Conservation (phyloP, 2,888 invertebrate species). For the Arctia plantaginis region DNA sequence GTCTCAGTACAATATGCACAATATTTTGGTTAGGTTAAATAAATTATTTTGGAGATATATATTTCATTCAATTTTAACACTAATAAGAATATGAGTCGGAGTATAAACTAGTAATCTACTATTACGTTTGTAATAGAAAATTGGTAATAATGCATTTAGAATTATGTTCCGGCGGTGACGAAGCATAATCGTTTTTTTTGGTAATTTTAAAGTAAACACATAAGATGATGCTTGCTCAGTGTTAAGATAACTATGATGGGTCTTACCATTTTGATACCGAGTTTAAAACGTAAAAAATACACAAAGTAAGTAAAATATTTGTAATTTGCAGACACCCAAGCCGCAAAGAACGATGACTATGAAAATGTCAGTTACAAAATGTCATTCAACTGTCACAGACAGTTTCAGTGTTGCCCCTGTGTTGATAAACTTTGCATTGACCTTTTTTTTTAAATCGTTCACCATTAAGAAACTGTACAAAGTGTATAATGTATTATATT, state of each 20-base stretch:
- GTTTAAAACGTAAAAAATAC: constrained; percentile 21
- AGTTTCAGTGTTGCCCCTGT: neutral
- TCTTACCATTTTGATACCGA: constrained; percentile 21
- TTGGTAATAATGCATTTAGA: neutral
- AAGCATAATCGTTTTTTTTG: constrained; percentile 32
- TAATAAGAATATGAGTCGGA: neutral
- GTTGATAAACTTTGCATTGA: neutral
- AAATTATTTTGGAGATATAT: neutral
- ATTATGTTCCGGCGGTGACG: constrained; percentile 39
- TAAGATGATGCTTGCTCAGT: neutral
- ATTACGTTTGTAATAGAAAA: neutral
- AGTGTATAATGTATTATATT: too few relatives aligned
- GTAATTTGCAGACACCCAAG: constrained; percentile 24
- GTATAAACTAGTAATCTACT: neutral
- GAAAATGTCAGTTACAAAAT: constrained; percentile 40
- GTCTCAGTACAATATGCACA: neutral
- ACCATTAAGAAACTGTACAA: too few relatives aligned
- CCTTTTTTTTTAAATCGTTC: too few relatives aligned
- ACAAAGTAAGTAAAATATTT: constrained; percentile 18
- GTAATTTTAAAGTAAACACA: neutral
- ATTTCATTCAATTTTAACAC: neutral
- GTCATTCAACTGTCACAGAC: constrained; percentile 3
- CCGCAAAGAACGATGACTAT: constrained; percentile 53
- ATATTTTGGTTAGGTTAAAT: neutral
- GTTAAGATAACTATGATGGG: neutral